Evolutionary conservation across 1,140 invertebrate genomes (phyloP).

Genomic region (Harpegnathos saltator): DNA sequence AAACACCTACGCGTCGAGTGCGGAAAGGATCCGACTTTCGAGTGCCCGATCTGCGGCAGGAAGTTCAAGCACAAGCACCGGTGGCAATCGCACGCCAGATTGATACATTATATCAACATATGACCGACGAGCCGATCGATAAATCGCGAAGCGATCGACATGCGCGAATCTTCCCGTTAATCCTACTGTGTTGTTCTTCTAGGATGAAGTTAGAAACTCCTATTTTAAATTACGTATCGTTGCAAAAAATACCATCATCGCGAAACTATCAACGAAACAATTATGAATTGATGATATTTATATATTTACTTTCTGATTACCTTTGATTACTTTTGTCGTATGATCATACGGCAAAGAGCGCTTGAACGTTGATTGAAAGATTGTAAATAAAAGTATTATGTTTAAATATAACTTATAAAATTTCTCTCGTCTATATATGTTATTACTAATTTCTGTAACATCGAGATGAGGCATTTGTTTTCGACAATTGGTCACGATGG

Average conservation of each 20-base stretch:
- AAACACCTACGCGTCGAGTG: conserved; percentile 87
- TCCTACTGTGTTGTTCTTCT: background rate
- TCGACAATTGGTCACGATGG: background rate
- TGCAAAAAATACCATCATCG: background rate
- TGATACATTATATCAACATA: conserved; percentile 76
- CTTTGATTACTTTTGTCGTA: conserved; percentile 2
- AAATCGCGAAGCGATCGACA: background rate
- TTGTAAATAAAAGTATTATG: conserved; percentile 34
- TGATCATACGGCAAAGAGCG: background rate
- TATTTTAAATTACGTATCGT: conserved; percentile 1
- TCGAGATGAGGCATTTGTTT: background rate
- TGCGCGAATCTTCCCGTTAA: background rate
- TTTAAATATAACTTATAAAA: conserved; percentile 15
- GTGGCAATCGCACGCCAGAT: conserved; percentile 82
- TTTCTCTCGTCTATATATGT: background rate
- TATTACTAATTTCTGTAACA: background rate
- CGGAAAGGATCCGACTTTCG: conserved; percentile 86
- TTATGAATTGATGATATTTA: conserved; percentile 10
- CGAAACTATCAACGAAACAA: background rate
- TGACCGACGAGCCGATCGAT: conserved; percentile 39
- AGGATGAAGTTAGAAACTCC: background rate
- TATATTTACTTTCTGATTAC: conserved; percentile 4
- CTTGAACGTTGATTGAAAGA: background rate
- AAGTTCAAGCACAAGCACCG: conserved; percentile 86
- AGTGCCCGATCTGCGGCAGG: conserved; percentile 85